These are phyloP conservation scores for Agrochola circellaris DNA, from an alignment of 2,888 invertebrate species.

Conservation along the genomic window DNA sequence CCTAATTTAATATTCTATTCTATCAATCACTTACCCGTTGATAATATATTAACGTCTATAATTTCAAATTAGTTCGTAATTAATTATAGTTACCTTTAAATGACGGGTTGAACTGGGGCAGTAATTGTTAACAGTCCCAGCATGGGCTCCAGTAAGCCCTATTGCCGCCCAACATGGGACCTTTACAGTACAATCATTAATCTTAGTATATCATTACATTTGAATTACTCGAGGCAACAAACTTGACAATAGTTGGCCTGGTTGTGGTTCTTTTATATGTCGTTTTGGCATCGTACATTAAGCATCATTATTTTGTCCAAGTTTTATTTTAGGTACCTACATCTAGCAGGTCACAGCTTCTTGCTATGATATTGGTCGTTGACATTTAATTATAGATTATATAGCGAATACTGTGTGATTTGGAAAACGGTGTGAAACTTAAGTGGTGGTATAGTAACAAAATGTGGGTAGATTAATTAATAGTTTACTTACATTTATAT, in stretches of 20 bases:
- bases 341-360: not conserved
- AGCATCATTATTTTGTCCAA: slow-evolving; percentile 5
- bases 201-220: slow-evolving; percentile 50
- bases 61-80: slow-evolving; percentile 18
- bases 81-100: slow-evolving; percentile 38
- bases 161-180: slow-evolving; percentile 54
- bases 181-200: slow-evolving; percentile 43
- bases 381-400: not conserved
- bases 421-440: not conserved
- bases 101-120: slow-evolving; percentile 38
- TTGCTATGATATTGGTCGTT: not conserved
- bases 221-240: slow-evolving; percentile 36
- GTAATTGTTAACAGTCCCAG: slow-evolving; percentile 44
- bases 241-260: slow-evolving; percentile 30
- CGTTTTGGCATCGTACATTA: slow-evolving; percentile 27
- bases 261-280: slow-evolving; percentile 33
- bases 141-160: slow-evolving; percentile 52
- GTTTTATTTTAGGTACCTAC: not conserved
- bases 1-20: slow-evolving; percentile 4
- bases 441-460: not conserved
- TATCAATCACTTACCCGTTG: slow-evolving; percentile 6
- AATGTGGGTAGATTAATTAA: too few species aligned
- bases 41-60: slow-evolving; percentile 11
- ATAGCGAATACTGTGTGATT: not conserved
- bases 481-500: not conserved